phyloP scores from a whole-genome alignment of 2,113 vertebrate genomes.

The Ciconia stormi region DNA sequence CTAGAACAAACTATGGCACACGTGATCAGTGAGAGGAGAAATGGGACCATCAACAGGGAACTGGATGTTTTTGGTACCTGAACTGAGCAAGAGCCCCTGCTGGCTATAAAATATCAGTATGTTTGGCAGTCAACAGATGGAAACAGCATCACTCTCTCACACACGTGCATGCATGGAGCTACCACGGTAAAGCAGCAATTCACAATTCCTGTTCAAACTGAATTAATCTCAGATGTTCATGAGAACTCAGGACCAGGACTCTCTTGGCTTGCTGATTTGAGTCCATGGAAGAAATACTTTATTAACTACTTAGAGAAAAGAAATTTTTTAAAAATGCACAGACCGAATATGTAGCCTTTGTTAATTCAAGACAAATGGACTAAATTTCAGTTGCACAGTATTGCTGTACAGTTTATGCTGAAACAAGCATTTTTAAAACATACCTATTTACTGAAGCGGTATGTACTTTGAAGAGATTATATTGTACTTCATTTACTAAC shows the following conservation, averaged over 20 bases:
- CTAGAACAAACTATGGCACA: not conserved
- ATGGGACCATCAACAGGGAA: not conserved
- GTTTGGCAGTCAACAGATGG: not conserved
- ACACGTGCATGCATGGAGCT: not conserved
- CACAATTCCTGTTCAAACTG: not conserved
- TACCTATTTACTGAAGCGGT: not conserved
- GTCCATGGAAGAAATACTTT: not conserved
- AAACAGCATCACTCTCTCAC: not conserved
- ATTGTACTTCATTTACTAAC: not conserved
- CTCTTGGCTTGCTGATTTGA: not conserved
- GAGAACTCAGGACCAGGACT: not conserved
- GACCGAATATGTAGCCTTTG: not conserved
- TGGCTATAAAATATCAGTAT: fast-evolving
- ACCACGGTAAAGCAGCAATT: not conserved
- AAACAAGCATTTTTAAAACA: not conserved
- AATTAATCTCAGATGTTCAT: not conserved
- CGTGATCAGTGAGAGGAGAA: not conserved
- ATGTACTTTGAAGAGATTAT: not conserved
- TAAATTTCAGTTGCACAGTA: not conserved
- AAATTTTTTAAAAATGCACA: not conserved
- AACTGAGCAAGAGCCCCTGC: not conserved
- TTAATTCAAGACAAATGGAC: not conserved
- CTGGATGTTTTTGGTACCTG: not conserved
- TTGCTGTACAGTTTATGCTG: not conserved
- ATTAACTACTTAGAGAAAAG: not conserved